Evolutionary conservation across 1,140 invertebrate species (phyloP), one percentile per base, ranked within the genome.

Genomic region (Zaprionus ornatus): DNA sequence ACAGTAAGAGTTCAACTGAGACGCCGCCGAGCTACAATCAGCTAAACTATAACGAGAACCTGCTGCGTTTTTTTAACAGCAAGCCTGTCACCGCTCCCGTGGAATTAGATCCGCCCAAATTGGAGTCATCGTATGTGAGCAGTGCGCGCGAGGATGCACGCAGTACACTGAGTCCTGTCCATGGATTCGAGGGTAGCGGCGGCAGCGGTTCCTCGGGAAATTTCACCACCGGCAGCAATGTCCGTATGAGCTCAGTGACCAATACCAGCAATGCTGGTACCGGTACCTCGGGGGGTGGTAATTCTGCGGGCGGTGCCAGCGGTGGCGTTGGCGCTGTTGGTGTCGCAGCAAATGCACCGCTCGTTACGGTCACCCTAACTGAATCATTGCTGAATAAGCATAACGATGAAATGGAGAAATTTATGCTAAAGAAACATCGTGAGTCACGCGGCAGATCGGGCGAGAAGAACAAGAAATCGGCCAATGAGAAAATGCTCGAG

Each of bases 11-110:
- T 4, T 97, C 96, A 19, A 96, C 95, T 1, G 96, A 96, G 83
- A 97, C 96, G 21, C 96, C 96, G 27, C 95, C 96, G 5, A 97
- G 96, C 82, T 98, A 97, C 93, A 97, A 96, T 90, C 96, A 98
- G 87, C 93, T 98, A 6, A 98, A 97, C 93, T 98, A 97, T 90
- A 96, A 97, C 86, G 96, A 98, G 90, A 98, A 96, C 82, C 94
- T 98, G 45, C 95, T 97, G 91, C 94, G 97, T 79, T 98, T 97
- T 92, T 98, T 97, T 93, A 95, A 96, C 83, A 97, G 96, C 91
- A 95, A 97, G 82, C 95, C 96, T 3, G 94, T 95, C 72, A 95
- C 95, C 2, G 94, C 93, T 1, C 93, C 93, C 23, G 71, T 74
- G 6, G 94, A 93, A 72, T 82, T 75, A 21, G 90, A 92, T 72